Evolutionary conservation across 2,888 invertebrate genomes (phyloP), one percentile per base, ranked within the genome.

Genomic region (Andrena chrysosceles): DNA sequence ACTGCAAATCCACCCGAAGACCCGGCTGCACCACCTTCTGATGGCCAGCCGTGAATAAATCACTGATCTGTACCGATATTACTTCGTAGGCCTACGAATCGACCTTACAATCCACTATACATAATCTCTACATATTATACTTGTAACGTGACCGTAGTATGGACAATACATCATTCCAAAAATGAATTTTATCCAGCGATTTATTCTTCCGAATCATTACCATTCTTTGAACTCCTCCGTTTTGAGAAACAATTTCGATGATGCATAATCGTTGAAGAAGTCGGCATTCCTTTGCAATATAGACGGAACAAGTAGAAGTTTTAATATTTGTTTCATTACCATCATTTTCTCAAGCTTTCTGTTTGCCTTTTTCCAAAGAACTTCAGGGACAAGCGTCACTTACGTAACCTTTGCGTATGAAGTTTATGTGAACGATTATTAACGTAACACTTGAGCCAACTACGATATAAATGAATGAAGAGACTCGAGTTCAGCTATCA

Each of bases 1-100:
- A 31, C 3, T 35, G 35, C 0, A 35, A 35, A 10, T 35, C 35
- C 35, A 3, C 35, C 49, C 8, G 8, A 8, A 8, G 31, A 49
- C 6, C 26, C 64, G 0, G 0, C 16, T 0, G 20, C 1, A 6
- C 4, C 67, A 42, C 7, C 29, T 26, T 20, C 29, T 4, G 8
- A 26, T 5, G 10, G n/a, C n/a, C 7, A n/a, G n/a, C 23, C 33
- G 48, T 71, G 13, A 52, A 73, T 23, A 6, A 31, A 3, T 10
- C 6, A 60, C 26, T 42, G 13, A 74, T 35, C 29, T 7, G 48
- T 5, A 3, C n/a, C 29, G 48, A 72, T 35, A 31, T 52, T 54
- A 33, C 33, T 68, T n/a, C 35, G 33, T 56, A 56, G 62, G 26
- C 49, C 26, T 56, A 77, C 56, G 48, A 76, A 60, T 71, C 20